A percentile compares a stretch with the other conserved stretches of the same genome.
phyloP scores from a whole-genome alignment of 2,888 invertebrate genomes.

The Phaonia tiefii region DNA sequence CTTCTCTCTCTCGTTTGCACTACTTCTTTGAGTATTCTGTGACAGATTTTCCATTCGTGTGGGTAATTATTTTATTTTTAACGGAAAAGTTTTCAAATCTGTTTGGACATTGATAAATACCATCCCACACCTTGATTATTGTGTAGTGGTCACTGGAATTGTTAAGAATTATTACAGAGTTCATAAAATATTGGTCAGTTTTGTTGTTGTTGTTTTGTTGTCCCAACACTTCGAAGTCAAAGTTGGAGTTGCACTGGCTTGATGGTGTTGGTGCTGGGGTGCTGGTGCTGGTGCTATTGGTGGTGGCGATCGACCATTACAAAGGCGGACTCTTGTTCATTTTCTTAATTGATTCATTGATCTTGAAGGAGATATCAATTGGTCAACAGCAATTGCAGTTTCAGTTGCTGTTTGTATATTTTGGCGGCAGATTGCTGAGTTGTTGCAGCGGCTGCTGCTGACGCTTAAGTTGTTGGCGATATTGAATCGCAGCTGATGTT shows the following conservation, averaged over 20 bases:
- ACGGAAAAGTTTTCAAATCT: conserved; percentile 67
- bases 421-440: background rate
- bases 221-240: background rate
- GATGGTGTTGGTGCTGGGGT: too few relatives aligned
- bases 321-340: conserved; percentile 69
- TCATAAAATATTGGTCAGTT: conserved; percentile 58
- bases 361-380: conserved; percentile 70
- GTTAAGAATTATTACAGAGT: conserved; percentile 56
- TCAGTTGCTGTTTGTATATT: background rate
- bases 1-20: background rate
- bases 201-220: conserved; percentile 37
- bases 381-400: conserved; percentile 52
- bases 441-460: background rate
- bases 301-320: conserved; percentile 42
- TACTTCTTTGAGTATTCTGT: too few relatives aligned
- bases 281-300: too few relatives aligned
- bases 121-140: conserved; percentile 68
- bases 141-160: conserved; percentile 21
- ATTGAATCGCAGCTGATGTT: conserved; percentile 4
- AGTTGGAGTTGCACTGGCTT: background rate
- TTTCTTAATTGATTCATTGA: conserved; percentile 72
- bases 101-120: conserved; percentile 69
- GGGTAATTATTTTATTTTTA: conserved; percentile 44
- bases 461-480: background rate
- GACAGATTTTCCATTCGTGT: background rate